Base-by-base conservation (phyloP, 2,797 vertebrate species). In the Ceryle rudis region DNA sequence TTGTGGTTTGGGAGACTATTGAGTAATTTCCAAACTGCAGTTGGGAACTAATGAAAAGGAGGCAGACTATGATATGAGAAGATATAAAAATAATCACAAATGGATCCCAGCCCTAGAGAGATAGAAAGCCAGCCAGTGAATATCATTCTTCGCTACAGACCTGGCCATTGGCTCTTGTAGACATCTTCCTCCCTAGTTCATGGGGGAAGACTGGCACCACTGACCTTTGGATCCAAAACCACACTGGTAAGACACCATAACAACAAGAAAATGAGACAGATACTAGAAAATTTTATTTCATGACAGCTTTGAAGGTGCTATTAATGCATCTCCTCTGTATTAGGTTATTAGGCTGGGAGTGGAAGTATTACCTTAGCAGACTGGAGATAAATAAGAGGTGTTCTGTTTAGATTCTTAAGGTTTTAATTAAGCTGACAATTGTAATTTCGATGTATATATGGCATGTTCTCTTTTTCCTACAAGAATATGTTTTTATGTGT, bases 141-240 rank as follows among this genome's bases (percentile, higher is more conserved):
- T 10, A 71, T 42, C 19, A 57, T 1, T 1, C 8, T 52, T 75
- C 31, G 49, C 58, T 73, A 21, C 16, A 58, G 20, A 74, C 14
- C 11, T 42, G 12, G 12, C 4, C 3, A 4, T 29, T 19, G 6
- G 3, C 19, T 75, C 17, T n/a, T 41, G 19, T 28, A 49, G 20
- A 60, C 6, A 3, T 1, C 1, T 77, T 83, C 14, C 10, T 73
- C 11, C 9, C 12, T 6, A 18, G 7, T 29, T 33, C 1, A 1
- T 49, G 11, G 17, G 11, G 17, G 5, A 60, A 78, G 33, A 47
- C 31, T 31, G 28, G 5, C 6, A 44, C 2, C 28, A 11, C 21
- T 67, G 47, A 70, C 21, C n/a, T 78, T 52, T 73, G n/a, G 29
- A 62, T 29, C 16, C 7, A n/a, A 79, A 69, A 6, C 4, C 5